Evolutionary conservation across 2,113 vertebrate genomes (phyloP).

Genomic region (Mus pahari): DNA sequence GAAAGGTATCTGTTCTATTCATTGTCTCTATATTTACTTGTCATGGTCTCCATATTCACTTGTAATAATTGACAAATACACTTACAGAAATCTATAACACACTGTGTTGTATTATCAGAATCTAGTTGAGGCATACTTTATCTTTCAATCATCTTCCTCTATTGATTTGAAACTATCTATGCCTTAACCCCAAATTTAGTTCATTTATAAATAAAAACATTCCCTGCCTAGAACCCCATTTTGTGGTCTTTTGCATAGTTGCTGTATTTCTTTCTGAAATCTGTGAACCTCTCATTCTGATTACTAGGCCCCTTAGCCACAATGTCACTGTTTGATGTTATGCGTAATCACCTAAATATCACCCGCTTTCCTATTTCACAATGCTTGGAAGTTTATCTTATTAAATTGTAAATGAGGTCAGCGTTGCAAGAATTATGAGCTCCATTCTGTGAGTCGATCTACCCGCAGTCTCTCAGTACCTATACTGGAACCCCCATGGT

Average conservation of each 20-base stretch:
- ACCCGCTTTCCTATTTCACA: not conserved
- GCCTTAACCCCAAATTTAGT: not conserved
- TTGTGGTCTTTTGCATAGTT: not conserved
- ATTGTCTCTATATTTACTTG: not conserved
- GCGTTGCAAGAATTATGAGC: not conserved
- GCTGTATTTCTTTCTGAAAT: not conserved
- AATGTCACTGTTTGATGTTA: not conserved
- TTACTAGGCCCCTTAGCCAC: not conserved
- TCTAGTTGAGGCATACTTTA: not conserved
- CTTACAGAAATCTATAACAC: not conserved
- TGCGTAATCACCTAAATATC: not conserved
- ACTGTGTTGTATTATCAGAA: not conserved
- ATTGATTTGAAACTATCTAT: not conserved
- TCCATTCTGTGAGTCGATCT: constrained; percentile 32
- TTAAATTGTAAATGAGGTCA: constrained; percentile 47
- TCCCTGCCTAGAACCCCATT: not conserved
- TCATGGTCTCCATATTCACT: not conserved
- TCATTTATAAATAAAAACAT: not conserved
- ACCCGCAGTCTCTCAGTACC: not conserved
- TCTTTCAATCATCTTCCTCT: not conserved
- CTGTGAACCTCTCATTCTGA: not conserved
- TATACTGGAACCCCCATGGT: constrained; percentile 58
- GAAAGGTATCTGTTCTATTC: not conserved
- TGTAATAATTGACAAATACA: not conserved
- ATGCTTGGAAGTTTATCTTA: not conserved